Percentiles rank a stretch among this genome's conserved stretches.
phyloP scores from a whole-genome alignment of 2,797 vertebrate species.

The Coilia nasus region DNA sequence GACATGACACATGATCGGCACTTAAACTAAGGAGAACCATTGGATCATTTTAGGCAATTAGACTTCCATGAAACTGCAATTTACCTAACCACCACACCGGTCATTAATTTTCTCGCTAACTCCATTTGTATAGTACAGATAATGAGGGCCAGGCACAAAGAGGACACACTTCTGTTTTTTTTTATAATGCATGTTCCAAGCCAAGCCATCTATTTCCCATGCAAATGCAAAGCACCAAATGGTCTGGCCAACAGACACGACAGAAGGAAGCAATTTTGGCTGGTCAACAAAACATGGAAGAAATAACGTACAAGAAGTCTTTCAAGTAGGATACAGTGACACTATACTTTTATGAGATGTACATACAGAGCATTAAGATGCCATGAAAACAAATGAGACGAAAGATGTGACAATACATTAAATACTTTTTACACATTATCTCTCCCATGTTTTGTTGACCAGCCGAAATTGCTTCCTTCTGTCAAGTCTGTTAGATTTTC shows the following conservation, averaged over 20 bases:
- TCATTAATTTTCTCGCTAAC: constrained; percentile 39
- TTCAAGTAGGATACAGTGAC: too few species aligned
- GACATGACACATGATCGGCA: constrained; percentile 70
- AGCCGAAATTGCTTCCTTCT: too few species aligned
- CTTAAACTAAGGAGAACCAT: constrained; percentile 65
- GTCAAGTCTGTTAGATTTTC: too few species aligned
- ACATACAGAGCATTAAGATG: background rate
- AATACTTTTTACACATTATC: too few species aligned
- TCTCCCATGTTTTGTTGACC: too few species aligned
- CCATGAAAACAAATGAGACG: background rate
- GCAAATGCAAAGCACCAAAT: too few species aligned
- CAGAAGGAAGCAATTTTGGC: too few species aligned
- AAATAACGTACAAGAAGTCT: too few species aligned
- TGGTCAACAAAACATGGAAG: too few species aligned
- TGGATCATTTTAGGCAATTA: constrained; percentile 62
- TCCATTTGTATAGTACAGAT: background rate
- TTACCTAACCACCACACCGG: constrained; percentile 63
- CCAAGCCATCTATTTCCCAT: too few species aligned
- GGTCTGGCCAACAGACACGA: too few species aligned
- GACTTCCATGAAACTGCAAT: constrained; percentile 57
- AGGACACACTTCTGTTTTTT: background rate
- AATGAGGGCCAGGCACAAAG: background rate
- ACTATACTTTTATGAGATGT: background rate
- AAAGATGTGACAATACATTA: background rate
- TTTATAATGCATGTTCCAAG: too few species aligned